Percentiles rank a stretch among this genome's conserved stretches.
phyloP scores from a whole-genome alignment of 2,888 invertebrate species.

The Athalia circularis region DNA sequence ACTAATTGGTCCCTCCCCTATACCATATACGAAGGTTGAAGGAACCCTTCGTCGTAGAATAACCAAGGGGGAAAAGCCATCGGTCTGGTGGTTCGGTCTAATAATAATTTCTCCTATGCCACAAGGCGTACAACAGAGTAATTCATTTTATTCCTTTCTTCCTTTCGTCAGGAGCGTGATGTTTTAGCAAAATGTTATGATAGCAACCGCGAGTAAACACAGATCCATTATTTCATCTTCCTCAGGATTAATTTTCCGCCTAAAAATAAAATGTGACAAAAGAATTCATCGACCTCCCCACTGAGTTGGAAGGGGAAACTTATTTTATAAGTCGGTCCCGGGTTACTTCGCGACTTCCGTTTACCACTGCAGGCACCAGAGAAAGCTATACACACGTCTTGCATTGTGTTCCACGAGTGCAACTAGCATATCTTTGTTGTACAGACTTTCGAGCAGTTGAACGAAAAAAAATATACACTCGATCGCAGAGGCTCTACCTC shows the following conservation, averaged over 20 bases:
- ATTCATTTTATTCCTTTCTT: not conserved
- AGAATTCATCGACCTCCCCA: constrained; percentile 20
- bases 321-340: not conserved
- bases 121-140: not conserved
- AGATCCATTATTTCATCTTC: not conserved
- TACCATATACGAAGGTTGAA: not conserved
- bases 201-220: no score
- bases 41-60: constrained; percentile 30
- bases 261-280: no score
- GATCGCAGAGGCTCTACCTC: not conserved
- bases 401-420: constrained; percentile 29
- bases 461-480: not conserved
- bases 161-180: no score
- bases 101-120: constrained; percentile 16
- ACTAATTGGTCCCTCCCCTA: constrained; percentile 28
- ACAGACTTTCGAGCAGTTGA: not conserved
- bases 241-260: not conserved
- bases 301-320: not conserved
- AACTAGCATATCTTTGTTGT: constrained; percentile 1
- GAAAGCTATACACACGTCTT: not conserved
- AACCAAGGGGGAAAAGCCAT: constrained; percentile 7
- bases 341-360: constrained; percentile 4
- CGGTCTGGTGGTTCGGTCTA: not conserved
- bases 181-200: no score
- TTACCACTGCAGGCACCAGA: not conserved